Base-by-base conservation (phyloP, 2,888 invertebrate genomes). In the Drosophila neoperkinsi region DNA sequence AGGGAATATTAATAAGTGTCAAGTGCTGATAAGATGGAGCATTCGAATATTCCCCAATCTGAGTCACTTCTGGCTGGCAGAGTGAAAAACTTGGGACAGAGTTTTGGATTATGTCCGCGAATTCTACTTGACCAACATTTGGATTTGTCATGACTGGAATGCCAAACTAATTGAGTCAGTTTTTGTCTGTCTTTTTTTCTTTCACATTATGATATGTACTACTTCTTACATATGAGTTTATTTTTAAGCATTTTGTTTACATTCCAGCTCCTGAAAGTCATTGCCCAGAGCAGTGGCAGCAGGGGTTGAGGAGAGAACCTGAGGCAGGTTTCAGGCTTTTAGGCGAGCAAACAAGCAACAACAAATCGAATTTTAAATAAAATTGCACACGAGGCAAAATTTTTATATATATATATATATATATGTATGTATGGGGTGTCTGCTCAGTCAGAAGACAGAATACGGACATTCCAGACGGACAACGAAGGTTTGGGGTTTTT, bases 161-260 rank as follows among this genome's bases (percentile, higher is more conserved):
- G 58, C 64, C 68, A 56, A 67, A 64, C 67, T 71, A 86, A 84
- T 77, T 84, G 84, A 75, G 71, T 79, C 66, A 64, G 60, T 64
- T 74, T 25, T 7, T 34, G 21, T 34, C 31, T 38, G 41, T 11
- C 38, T 13, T 30, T 36, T 30, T 38, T 11, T 46, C 36, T 59
- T 21, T 10, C 52, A 33, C 21, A 31, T 53, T 51, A 49, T 55
- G 58, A 60, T 50, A 25, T 25, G 34, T 36, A 55, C 18, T 36
- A 34, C 49, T 43, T 62, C 51, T 62, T 59, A 55, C 50, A 71
- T 49, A 61, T 63, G 66, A 49, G 58, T 77, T 87, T 84, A 89
- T 89, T 81, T 89, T 75, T 81, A 84, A 69, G 71, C 46, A 56
- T 33, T 71, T 69, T 84, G 84, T 87, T 84, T 89, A 84, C 87